Base-by-base conservation (phyloP, 2,888 invertebrate species). In the Ecliptopera silaceata region DNA sequence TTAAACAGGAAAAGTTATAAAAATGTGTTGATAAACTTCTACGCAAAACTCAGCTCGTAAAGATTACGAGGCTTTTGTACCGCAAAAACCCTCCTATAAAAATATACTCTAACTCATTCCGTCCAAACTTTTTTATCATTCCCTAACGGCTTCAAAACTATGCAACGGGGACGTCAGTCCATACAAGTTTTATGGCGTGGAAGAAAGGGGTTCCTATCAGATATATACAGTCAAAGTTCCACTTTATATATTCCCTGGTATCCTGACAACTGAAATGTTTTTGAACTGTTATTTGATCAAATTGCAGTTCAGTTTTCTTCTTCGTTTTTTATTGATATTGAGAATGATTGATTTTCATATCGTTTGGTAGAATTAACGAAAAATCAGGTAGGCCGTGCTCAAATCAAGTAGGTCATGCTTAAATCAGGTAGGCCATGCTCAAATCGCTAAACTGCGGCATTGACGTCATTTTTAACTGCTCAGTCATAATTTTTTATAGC, bases 111-210 rank as follows among this genome's bases (percentile, higher is more conserved):
- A 64, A 76, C 74, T 75, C 73, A 75, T 76, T 77, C 76, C 70
- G 56, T 57, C 45, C 54, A 56, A 69, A 67, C 72, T 78, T 79
- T 77, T 82, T 85, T 85, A 86, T 86, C 82, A 80, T 77, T 72
- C 77, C 74, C 74, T 65, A 77, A 77, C 79, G 78, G 73, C 72
- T 66, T 66, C 71, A 70, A 75, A 87, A 88, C 87, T 87, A 86
- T 82, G 79, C 86, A 75, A 74, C 70, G 66, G 84, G 84, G 86
- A 85, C 75, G 77, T 80, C 85, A 84, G 81, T 78, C 82, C 55
- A 64, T 64, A 86, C 82, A 87, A 88, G 86, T 88, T 89, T 87
- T 86, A 88, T 88, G 88, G 83, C 63, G 76, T 76, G 85, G 85
- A 88, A 88, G 81, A 84, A 88, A 86, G 80, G 87, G 86, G 79